These are phyloP conservation scores for Podarcis lilfordi DNA, from an alignment of 2,797 vertebrate species.

Conservation along the genomic window DNA sequence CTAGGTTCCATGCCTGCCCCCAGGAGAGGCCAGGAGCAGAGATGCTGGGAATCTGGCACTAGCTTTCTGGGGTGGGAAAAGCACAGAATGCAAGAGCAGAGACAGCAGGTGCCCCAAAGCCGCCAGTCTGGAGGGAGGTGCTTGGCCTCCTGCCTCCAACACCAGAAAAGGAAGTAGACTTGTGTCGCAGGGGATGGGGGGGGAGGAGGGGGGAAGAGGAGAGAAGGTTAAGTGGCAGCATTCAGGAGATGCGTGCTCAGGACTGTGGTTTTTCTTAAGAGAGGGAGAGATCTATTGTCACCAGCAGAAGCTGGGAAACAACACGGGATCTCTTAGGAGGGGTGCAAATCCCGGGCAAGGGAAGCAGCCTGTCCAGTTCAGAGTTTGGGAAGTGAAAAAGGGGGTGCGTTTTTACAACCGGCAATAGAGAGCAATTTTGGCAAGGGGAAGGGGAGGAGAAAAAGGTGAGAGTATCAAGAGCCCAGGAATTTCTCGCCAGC, in stretches of 20 bases:
- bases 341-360: background rate
- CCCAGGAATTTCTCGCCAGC: too few relatives aligned
- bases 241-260: too few relatives aligned
- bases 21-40: background rate
- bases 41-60: background rate
- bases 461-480: background rate
- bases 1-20: background rate
- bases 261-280: too few relatives aligned
- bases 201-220: background rate
- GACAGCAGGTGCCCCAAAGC: background rate
- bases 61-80: background rate
- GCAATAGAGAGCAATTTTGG: background rate
- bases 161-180: conserved; percentile 24
- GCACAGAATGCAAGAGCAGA: background rate
- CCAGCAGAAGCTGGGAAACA: background rate
- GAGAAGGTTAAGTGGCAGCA: background rate
- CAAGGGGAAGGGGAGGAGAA: background rate
- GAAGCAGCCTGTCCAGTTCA: background rate
- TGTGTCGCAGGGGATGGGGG: background rate
- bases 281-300: background rate
- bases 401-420: too few relatives aligned
- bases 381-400: too few relatives aligned
- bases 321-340: background rate
- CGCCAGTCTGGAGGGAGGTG: background rate
- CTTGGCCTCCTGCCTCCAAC: background rate